phyloP scores from a whole-genome alignment of 2,797 vertebrate genomes.

The Artibeus jamaicensis region DNA sequence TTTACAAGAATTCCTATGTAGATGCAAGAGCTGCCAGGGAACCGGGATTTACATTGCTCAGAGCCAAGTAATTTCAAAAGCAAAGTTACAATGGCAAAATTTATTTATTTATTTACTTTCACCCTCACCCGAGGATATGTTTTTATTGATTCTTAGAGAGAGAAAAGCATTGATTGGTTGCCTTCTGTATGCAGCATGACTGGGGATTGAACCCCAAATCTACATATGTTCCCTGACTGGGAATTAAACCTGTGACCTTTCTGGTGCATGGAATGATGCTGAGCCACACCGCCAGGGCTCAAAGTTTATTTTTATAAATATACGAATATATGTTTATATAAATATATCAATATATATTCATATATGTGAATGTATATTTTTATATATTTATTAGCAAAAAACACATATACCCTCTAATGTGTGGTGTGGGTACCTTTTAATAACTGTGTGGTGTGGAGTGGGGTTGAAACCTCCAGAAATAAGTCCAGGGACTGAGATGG shows the following conservation, averaged over 20 bases:
- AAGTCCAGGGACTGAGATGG: background rate
- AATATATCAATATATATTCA: too few species aligned
- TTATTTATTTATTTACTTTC: too few species aligned
- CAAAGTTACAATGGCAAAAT: conserved; percentile 23
- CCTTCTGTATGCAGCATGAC: too few species aligned
- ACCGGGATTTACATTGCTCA: conserved; percentile 18
- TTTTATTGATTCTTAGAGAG: too few species aligned
- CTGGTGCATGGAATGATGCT: too few species aligned
- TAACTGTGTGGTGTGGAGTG: background rate
- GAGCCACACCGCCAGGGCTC: background rate
- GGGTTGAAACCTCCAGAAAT: background rate
- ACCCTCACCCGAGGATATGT: too few species aligned
- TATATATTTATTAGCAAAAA: background rate
- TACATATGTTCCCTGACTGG: too few species aligned
- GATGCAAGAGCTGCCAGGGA: background rate
- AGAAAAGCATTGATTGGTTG: too few species aligned
- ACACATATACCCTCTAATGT: background rate
- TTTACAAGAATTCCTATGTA: background rate
- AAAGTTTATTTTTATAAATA: conserved; percentile 28
- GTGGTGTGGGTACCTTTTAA: background rate
- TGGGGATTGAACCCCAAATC: too few species aligned
- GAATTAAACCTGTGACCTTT: too few species aligned
- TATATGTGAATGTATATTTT: too few species aligned
- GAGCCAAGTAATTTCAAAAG: conserved; percentile 24
- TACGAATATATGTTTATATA: too few species aligned